Evolutionary conservation across 2,113 vertebrate species (phyloP), one percentile per base, ranked within the genome.

Genomic region (Procapra przewalskii): DNA sequence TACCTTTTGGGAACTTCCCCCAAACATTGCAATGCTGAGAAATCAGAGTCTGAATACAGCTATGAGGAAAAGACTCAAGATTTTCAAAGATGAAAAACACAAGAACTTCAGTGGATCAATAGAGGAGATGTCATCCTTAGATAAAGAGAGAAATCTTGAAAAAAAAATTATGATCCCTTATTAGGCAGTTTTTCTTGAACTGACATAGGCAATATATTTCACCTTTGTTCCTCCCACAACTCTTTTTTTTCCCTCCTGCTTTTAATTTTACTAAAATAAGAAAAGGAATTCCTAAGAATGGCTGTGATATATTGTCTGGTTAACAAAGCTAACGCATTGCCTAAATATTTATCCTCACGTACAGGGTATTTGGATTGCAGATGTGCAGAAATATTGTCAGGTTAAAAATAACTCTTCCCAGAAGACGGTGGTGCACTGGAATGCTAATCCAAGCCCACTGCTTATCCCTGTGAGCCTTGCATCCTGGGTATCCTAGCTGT

Each of bases 281-380:
- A 64, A 55, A 93, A 93, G 19, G 43, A 59, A 86, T 94, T 33
- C n/a, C 59, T 55, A 71, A 67, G 88, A 81, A 81, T 40, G 15
- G 31, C 15, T 82, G 59, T 83, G 29, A 75, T 59, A n/a, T 54
- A 55, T 13, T 36, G 17, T 71, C 88, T 87, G 3, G 77, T 79
- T 91, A 79, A 83, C 27, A 60, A 77, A 67, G 50, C 60, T 77
- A 97, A 92, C 13, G 80, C 3, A 3, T 62, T 95, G 48, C 92
- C 87, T 33, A 94, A 96, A 96, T 97, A 85, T 97, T 90, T 55
- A 96, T 94, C 75, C 94, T 92, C 90, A 88, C 19, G 0, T n/a
- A 84, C 40, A 15, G 87, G 16, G 33, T 77, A 43, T 96, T 97
- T 83, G 77, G 87, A 64, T 81, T 92, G 95, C 87, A 91, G 75